Evolutionary conservation across 2,113 vertebrate genomes (phyloP).

Genomic region (Paracanthobrama guichenoti): DNA sequence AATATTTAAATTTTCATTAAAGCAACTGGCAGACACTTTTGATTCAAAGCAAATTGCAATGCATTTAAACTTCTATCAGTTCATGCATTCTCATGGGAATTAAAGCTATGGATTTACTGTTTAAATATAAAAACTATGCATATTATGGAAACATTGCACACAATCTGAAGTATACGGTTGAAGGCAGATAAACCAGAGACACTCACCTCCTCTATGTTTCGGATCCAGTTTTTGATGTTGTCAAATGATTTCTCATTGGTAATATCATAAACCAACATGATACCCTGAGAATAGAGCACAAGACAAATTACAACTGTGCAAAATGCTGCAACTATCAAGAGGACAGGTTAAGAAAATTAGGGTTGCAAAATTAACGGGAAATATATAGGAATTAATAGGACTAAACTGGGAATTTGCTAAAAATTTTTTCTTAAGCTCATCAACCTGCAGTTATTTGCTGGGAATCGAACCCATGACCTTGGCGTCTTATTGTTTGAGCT

Average conservation of each 20-base stretch:
- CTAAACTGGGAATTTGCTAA: too few species aligned
- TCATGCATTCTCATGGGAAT: neutral
- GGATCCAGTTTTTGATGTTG: slow-evolving; percentile 97
- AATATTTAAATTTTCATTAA: neutral
- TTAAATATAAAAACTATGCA: neutral
- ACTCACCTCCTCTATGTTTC: slow-evolving; percentile 93
- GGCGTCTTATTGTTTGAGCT: too few species aligned
- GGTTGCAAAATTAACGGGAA: too few species aligned
- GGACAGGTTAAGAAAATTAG: too few species aligned
- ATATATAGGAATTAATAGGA: too few species aligned
- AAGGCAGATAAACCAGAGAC: neutral
- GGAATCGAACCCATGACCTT: too few species aligned
- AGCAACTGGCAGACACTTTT: neutral
- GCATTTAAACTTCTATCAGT: neutral
- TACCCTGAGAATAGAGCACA: slow-evolving; percentile 76
- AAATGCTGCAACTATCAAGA: neutral
- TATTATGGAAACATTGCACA: neutral
- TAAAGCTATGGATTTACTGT: neutral
- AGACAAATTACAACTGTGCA: neutral
- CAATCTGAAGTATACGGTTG: neutral
- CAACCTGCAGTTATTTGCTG: too few species aligned
- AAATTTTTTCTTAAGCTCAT: too few species aligned
- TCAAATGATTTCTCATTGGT: slow-evolving; percentile 97
- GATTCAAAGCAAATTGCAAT: neutral
- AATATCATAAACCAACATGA: slow-evolving; percentile 97